Evolutionary conservation across 2,113 vertebrate genomes (phyloP).

Genomic region (Corythornis vintsioides): DNA sequence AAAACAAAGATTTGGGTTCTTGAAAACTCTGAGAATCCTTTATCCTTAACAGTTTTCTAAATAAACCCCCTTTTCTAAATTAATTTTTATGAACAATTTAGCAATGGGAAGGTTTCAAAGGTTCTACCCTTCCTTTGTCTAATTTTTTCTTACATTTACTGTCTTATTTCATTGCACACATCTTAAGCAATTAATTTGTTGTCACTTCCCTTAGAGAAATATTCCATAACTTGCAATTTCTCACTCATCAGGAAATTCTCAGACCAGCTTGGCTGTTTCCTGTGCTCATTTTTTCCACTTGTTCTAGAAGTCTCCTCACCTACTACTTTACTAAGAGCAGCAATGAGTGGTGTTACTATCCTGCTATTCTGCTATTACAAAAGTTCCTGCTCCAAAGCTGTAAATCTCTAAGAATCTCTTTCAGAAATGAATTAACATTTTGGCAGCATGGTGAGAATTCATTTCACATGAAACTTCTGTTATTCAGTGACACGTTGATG

Average conservation of each 20-base stretch:
- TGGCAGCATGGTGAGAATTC: neutral
- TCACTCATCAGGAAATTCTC: constrained; percentile 28
- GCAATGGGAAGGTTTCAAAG: neutral
- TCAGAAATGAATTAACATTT: neutral
- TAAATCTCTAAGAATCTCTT: neutral
- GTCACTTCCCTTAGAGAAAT: neutral
- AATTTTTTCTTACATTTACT: neutral
- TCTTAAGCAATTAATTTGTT: neutral
- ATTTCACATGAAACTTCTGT: neutral
- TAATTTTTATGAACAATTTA: neutral
- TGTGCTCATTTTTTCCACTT: constrained; percentile 1
- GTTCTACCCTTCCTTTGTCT: neutral
- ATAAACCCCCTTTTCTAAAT: neutral
- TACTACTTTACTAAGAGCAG: neutral
- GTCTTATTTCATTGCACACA: neutral
- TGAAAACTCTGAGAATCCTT: neutral
- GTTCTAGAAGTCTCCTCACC: neutral
- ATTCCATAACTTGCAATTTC: constrained; percentile 20
- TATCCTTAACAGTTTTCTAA: neutral
- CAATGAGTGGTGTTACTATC: neutral
- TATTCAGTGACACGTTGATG: neutral
- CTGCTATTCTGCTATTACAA: neutral
- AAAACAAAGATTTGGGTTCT: neutral
- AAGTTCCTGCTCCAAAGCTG: neutral
- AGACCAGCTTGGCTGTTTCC: constrained; percentile 1